phyloP scores from a whole-genome alignment of 2,113 vertebrate species.

The Peromyscus californicus region DNA sequence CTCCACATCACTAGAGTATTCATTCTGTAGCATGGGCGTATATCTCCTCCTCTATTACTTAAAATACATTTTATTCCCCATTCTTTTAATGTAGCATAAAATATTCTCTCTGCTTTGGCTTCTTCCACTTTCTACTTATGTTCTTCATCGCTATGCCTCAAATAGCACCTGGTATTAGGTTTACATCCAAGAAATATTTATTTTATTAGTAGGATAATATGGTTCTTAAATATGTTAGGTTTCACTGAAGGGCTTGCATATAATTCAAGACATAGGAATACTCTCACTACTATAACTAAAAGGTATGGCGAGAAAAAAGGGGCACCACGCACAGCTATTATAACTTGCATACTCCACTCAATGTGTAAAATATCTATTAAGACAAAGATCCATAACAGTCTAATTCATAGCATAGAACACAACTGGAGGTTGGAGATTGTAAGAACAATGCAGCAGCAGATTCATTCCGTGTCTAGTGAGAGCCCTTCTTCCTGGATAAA shows the following conservation, averaged over 20 bases:
- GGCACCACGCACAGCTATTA: neutral
- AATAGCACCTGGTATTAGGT: neutral
- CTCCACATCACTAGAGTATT: neutral
- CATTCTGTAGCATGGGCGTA: neutral
- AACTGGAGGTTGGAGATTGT: neutral
- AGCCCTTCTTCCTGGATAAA: neutral
- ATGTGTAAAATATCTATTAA: neutral
- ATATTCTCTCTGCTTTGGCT: neutral
- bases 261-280: neutral
- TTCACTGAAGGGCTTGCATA: neutral
- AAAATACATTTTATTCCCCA: neutral
- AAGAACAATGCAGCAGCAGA: neutral
- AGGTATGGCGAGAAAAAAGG: neutral
- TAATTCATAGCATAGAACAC: neutral
- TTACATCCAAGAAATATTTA: neutral
- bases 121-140: constrained; percentile 63
- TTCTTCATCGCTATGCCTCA: neutral
- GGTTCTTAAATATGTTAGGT: neutral
- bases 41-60: neutral
- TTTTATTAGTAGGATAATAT: neutral
- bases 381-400: neutral
- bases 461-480: neutral
- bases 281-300: neutral
- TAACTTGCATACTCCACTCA: constrained; percentile 10
- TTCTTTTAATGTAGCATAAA: constrained; percentile 8